Percentiles rank a stretch among this genome's conserved stretches.
phyloP scores from a whole-genome alignment of 2,888 invertebrate species.

The Scotopteryx bipunctaria region DNA sequence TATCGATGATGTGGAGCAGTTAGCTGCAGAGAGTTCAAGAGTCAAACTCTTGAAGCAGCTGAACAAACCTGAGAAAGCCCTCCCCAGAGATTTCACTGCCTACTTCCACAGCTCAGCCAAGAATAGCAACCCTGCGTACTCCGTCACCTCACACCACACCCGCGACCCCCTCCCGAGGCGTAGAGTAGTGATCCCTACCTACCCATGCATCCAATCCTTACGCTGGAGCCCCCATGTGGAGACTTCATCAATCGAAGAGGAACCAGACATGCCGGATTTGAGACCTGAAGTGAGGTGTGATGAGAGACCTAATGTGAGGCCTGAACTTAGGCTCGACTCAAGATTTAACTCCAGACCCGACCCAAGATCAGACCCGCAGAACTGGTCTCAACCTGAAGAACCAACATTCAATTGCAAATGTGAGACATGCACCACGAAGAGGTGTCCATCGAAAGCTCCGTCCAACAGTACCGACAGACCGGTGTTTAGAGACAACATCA shows the following conservation, averaged over 20 bases:
- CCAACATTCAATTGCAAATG: conserved; percentile 45
- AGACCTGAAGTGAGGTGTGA: background rate
- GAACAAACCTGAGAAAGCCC: conserved; percentile 21
- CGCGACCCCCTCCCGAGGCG: conserved; percentile 1
- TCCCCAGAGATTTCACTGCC: conserved; percentile 48
- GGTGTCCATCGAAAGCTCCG: conserved; percentile 39
- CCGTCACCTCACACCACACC: conserved; percentile 45
- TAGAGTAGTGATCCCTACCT: conserved; percentile 37
- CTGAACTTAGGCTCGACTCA: background rate
- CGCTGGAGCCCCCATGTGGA: conserved; percentile 49
- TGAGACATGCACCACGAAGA: conserved; percentile 39
- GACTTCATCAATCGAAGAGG: conserved; percentile 36
- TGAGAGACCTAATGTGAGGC: background rate
- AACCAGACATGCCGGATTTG: background rate
- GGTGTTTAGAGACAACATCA: conserved; percentile 53
- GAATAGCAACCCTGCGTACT: conserved; percentile 39
- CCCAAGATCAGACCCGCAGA: background rate
- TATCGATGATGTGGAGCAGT: conserved; percentile 38
- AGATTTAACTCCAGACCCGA: too few species aligned
- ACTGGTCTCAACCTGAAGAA: conserved; percentile 1
- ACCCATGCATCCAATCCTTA: conserved; percentile 43
- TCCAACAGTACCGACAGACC: conserved; percentile 20
- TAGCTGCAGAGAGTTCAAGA: conserved; percentile 44
- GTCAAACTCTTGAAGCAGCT: conserved; percentile 43
- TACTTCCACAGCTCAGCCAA: conserved; percentile 42